phyloP scores from a whole-genome alignment of 2,113 vertebrate genomes.

The Melanostigma gelatinosum region DNA sequence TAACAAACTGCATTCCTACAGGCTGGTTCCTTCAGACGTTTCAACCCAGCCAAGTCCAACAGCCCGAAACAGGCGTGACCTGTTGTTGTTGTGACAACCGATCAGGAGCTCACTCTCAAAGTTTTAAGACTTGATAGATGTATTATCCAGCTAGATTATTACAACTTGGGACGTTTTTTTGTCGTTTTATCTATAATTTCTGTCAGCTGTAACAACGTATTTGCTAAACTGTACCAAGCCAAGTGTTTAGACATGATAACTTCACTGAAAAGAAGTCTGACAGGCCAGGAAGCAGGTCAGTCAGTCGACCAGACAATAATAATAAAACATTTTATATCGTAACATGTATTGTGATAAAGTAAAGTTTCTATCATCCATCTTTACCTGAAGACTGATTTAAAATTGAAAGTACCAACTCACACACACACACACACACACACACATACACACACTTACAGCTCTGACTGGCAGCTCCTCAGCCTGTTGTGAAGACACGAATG shows the following conservation, averaged over 20 bases:
- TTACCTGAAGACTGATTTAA: not conserved
- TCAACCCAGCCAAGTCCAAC: slow-evolving; percentile 3
- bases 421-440: slow-evolving; percentile 12
- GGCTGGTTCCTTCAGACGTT: not conserved
- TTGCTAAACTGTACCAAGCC: not conserved
- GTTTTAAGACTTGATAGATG: not conserved
- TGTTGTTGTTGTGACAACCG: not conserved
- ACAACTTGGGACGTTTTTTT: no score
- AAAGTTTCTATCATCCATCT: not conserved
- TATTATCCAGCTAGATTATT: not conserved
- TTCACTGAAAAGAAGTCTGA: not conserved
- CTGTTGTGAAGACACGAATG: slow-evolving; percentile 16
- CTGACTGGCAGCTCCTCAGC: slow-evolving; percentile 31
- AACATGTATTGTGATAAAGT: not conserved
- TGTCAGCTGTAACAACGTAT: not conserved
- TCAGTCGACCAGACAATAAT: not conserved
- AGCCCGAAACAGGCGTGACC: slow-evolving; percentile 4
- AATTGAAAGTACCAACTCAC: not conserved
- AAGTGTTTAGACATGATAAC: not conserved
- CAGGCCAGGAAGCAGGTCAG: not conserved
- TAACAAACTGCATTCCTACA: slow-evolving; percentile 5
- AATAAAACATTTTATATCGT: not conserved
- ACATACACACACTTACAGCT: slow-evolving; percentile 48
- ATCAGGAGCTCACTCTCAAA: not conserved
- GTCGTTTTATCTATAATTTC: not conserved